Conservation (phyloP, 1,140 invertebrate species). For the Drosophila mayri region DNA sequence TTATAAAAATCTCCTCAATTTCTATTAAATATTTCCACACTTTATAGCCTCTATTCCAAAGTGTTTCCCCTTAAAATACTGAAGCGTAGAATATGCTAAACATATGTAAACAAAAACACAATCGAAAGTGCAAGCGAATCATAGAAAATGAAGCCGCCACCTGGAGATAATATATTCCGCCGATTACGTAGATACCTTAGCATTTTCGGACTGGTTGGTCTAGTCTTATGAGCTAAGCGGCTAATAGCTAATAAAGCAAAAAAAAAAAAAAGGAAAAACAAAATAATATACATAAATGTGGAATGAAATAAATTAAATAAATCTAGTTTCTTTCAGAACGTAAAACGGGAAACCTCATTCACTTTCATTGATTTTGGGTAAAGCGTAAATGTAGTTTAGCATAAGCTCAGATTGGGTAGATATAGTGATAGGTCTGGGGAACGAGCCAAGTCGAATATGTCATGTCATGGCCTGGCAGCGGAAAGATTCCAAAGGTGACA, state of each 20-base stretch:
- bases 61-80: not conserved
- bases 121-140: constrained; percentile 11
- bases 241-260: not conserved
- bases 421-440: not conserved
- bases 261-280: not conserved
- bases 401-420: not conserved
- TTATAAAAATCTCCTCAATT: too few species aligned
- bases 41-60: not conserved
- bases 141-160: not conserved
- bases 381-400: not conserved
- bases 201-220: constrained; percentile 22
- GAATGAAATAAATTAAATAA: constrained; percentile 18
- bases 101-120: not conserved
- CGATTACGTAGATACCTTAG: constrained; percentile 1
- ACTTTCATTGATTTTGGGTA: constrained; percentile 13
- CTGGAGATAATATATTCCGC: constrained; percentile 28
- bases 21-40: not conserved
- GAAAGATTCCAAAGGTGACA: constrained; percentile 26
- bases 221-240: not conserved
- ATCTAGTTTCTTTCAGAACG: constrained; percentile 17
- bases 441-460: not conserved
- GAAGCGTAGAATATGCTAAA: constrained; percentile 4
- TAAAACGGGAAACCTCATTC: not conserved
- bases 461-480: constrained; percentile 9
- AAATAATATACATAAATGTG: not conserved